These are phyloP conservation scores for Petroica traversi DNA, from an alignment of 2,113 vertebrate genomes.

Conservation along the genomic window DNA sequence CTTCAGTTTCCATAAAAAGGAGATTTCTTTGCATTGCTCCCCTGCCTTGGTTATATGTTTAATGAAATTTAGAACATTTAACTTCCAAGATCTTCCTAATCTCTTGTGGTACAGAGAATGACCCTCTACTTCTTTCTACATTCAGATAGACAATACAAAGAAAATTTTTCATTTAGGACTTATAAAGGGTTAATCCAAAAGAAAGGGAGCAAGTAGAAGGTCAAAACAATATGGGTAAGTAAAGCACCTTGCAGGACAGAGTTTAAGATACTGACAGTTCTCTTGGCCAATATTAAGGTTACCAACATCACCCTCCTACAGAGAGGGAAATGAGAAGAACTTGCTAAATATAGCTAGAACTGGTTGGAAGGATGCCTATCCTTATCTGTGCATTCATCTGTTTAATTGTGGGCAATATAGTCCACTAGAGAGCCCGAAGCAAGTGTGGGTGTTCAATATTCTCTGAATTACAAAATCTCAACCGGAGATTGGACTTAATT, in stretches of 20 bases:
- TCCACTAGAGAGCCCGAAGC: not conserved
- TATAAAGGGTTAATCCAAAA: not conserved
- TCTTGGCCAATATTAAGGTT: not conserved
- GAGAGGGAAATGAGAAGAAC: constrained; percentile 49
- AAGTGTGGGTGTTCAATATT: not conserved
- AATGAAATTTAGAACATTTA: not conserved
- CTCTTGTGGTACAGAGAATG: not conserved
- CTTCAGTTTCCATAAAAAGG: not conserved
- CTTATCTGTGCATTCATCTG: constrained; percentile 53
- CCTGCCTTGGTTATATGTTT: not conserved
- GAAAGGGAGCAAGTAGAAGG: not conserved
- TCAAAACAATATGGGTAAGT: not conserved
- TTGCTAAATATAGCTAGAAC: constrained; percentile 47
- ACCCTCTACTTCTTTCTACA: not conserved
- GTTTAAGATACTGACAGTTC: not conserved
- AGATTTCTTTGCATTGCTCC: not conserved
- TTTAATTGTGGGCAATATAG: constrained; percentile 60
- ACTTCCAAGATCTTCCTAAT: not conserved
- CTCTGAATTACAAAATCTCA: not conserved
- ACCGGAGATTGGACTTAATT: not conserved
- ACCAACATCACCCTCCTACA: constrained; percentile 36
- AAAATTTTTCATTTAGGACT: not conserved
- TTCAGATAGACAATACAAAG: not conserved
- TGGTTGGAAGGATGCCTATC: constrained; percentile 47
- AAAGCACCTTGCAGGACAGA: not conserved